Evolutionary conservation across 2,888 invertebrate genomes (phyloP).

Genomic region (Clitarchus hookeri): DNA sequence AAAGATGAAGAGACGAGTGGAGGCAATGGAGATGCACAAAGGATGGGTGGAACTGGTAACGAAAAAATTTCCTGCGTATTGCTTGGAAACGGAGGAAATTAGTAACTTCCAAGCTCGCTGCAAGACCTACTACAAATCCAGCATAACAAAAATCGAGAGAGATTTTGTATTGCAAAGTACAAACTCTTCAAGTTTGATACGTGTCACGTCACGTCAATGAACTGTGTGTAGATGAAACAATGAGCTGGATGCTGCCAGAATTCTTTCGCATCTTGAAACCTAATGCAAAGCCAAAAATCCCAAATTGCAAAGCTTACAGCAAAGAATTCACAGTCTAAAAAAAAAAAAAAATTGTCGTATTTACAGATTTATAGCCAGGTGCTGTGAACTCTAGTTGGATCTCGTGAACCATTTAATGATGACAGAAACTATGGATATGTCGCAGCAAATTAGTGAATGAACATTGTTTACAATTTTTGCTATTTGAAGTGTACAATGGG

Average conservation of each 20-base stretch:
- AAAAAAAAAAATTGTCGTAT: neutral
- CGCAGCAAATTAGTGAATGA: no score
- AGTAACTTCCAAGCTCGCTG: neutral
- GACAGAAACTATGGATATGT: no score
- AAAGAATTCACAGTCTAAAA: neutral
- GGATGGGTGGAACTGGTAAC: neutral
- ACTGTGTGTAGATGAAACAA: neutral
- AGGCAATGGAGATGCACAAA: neutral
- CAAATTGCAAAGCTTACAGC: neutral
- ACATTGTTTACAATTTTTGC: no score
- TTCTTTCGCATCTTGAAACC: slow-evolving; percentile 10
- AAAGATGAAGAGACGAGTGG: neutral
- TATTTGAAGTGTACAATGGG: no score
- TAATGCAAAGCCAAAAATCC: neutral
- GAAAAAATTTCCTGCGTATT: neutral
- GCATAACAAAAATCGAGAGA: neutral
- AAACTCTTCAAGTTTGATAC: neutral
- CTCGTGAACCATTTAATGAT: no score
- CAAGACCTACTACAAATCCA: neutral
- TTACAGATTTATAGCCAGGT: no score
- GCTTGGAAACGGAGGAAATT: neutral
- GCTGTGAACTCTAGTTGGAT: no score
- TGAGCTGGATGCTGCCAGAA: neutral
- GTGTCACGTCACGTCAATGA: neutral
- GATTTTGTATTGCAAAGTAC: neutral